Conservation (phyloP, 1,140 invertebrate genomes). For the Ips typographus region DNA sequence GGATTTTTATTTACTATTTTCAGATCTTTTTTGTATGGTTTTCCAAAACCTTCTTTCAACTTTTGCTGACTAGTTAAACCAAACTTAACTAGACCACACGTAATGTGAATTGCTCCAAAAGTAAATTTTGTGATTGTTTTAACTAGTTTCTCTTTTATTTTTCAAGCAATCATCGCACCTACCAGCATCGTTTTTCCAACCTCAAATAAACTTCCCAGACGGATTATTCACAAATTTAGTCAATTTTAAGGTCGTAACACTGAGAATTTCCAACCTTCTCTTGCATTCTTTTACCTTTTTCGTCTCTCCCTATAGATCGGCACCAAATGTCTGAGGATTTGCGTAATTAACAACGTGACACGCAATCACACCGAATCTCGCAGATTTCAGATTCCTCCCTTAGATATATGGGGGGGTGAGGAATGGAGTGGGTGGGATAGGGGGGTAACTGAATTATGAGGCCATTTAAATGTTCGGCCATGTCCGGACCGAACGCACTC, state of each 20-base stretch:
- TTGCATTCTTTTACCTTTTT: background rate
- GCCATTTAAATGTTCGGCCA: slow-evolving; percentile 24
- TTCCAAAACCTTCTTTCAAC: no score
- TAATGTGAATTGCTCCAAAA: no score
- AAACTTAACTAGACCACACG: no score
- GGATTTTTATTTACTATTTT: no score
- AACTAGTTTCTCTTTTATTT: no score
- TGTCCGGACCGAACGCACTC: slow-evolving; percentile 20
- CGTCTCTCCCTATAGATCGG: background rate
- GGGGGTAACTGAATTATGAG: slow-evolving; percentile 17
- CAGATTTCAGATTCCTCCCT: background rate
- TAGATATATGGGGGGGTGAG: no score
- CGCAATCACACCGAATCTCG: background rate
- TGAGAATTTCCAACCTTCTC: no score
- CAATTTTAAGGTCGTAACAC: background rate
- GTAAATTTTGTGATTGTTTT: no score
- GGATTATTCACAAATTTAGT: background rate
- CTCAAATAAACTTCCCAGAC: background rate
- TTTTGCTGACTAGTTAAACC: no score
- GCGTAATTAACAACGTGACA: background rate
- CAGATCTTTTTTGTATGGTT: no score
- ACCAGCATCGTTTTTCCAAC: no score
- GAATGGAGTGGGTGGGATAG: background rate
- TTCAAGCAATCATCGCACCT: no score
- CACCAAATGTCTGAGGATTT: background rate